phyloP scores from a whole-genome alignment of 1,140 invertebrate genomes.

The Trichonephila clavipes region DNA sequence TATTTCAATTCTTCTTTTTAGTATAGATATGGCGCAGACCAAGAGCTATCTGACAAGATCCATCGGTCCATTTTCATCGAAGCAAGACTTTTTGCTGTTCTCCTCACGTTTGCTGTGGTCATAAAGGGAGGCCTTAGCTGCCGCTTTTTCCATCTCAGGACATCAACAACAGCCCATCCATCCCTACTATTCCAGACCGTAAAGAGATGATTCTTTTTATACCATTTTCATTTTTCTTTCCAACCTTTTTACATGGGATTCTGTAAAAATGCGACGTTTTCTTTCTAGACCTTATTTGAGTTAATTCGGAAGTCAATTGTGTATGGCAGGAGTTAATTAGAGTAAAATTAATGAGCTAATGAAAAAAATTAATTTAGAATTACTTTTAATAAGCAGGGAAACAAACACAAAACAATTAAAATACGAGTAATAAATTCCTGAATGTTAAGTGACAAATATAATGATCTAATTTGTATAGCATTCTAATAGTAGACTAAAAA shows the following conservation, averaged over 20 bases:
- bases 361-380: too few species aligned
- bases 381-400: too few species aligned
- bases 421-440: too few species aligned
- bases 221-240: constrained; percentile 60
- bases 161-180: constrained; percentile 71
- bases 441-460: too few species aligned
- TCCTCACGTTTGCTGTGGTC: constrained; percentile 67
- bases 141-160: constrained; percentile 64
- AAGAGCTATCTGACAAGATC: constrained; percentile 57
- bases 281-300: constrained; percentile 26
- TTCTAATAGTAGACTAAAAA: too few species aligned
- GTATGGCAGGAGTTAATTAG: too few species aligned
- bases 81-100: constrained; percentile 67
- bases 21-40: constrained; percentile 42
- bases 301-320: background rate
- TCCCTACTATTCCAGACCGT: constrained; percentile 32
- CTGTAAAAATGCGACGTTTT: constrained; percentile 37
- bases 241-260: background rate
- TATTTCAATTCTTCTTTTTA: constrained; percentile 49
- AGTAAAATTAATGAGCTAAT: too few species aligned
- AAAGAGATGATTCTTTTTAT: constrained; percentile 69
- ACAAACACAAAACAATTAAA: too few species aligned
- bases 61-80: constrained; percentile 68
- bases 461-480: too few species aligned
- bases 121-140: constrained; percentile 69